Base-by-base conservation (phyloP, 1,140 invertebrate genomes). In the Meloidogyne exigua region DNA sequence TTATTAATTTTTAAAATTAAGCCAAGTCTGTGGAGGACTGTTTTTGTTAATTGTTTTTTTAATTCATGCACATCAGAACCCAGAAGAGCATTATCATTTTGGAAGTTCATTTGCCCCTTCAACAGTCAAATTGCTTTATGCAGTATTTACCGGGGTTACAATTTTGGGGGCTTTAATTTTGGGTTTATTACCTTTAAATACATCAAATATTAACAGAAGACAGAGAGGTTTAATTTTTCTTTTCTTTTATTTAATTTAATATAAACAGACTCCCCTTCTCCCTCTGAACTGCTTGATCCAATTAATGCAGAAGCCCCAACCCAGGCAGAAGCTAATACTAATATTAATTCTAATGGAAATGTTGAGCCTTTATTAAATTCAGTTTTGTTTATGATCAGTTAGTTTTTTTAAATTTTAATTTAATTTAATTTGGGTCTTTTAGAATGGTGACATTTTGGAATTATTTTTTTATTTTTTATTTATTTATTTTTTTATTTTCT, bases 1-100 rank as follows among this genome's bases (percentile, higher is more conserved):
- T 18, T 44, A 15, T 44, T 44, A 15, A 44, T 15, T n/a, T 57
- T 49, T 3, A 32, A 4, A 39, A 36, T 73, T 13, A 18, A 73
- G 72, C 23, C 72, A 73, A 39, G 18, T 65, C 42, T 73, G 72
- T 32, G 72, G 72, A 18, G 72, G 72, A 18, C 3, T 73, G 32
- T 73, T 73, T 32, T 21, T 73, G 11, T 65, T 73, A 21, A 65
- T 23, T 21, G 72, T 73, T 5, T 73, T 73, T 39, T 5, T 73
- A n/a, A 3, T 32, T 73, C 66, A 36, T 21, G 18, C 25, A 26
- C 65, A 65, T 23, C 23, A n/a, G 65, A 57, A 57, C 21, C 49
- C 49, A n/a, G 49, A 57, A 57, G 49, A 57, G 13, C 49, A 57
- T 10, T n/a, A 9, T 21, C 49, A n/a, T 64, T 73, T 73, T 65